A percentile compares a stretch with the other conserved stretches of the same genome.
Conservation (phyloP, 1,140 invertebrate genomes). For the Halotydeus destructor region DNA sequence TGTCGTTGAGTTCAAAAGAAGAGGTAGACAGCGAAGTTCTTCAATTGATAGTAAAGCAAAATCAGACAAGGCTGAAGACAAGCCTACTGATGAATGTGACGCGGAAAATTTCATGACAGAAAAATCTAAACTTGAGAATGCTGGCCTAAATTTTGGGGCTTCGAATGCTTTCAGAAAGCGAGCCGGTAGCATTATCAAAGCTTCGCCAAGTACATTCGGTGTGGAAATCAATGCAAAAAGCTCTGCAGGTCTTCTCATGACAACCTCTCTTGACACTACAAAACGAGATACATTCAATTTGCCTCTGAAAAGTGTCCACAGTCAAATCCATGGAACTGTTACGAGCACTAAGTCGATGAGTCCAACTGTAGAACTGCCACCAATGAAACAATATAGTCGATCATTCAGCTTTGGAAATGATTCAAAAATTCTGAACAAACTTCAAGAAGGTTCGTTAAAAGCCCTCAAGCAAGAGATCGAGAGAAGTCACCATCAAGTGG, state of each 20-base stretch:
- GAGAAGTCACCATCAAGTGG: slow-evolving; percentile 6
- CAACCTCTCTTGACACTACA: no score
- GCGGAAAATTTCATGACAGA: neutral
- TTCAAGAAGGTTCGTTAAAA: slow-evolving; percentile 19
- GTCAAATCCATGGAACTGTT: slow-evolving; percentile 3
- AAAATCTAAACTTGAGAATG: neutral
- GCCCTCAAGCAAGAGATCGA: slow-evolving; percentile 12
- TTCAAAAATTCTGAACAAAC: slow-evolving; percentile 45
- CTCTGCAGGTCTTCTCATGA: slow-evolving; percentile 37
- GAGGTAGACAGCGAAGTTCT: neutral
- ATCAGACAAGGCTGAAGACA: neutral
- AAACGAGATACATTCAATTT: no score
- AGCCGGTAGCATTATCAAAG: slow-evolving; percentile 39
- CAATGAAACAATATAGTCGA: slow-evolving; percentile 23
- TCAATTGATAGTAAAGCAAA: neutral
- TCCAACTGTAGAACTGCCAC: neutral
- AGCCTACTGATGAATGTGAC: neutral
- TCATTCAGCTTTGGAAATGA: slow-evolving; percentile 52
- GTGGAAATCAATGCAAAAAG: slow-evolving; percentile 24
- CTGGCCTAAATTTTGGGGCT: slow-evolving; percentile 14
- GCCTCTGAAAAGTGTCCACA: no score
- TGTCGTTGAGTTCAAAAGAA: slow-evolving; percentile 40
- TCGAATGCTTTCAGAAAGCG: slow-evolving; percentile 35
- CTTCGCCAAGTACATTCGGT: slow-evolving; percentile 24
- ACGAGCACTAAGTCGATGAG: neutral